Percentiles rank a stretch among this genome's conserved stretches.
These are phyloP conservation scores for Dendroctonus valens DNA, from an alignment of 1,140 invertebrate genomes.

Conservation along the genomic window DNA sequence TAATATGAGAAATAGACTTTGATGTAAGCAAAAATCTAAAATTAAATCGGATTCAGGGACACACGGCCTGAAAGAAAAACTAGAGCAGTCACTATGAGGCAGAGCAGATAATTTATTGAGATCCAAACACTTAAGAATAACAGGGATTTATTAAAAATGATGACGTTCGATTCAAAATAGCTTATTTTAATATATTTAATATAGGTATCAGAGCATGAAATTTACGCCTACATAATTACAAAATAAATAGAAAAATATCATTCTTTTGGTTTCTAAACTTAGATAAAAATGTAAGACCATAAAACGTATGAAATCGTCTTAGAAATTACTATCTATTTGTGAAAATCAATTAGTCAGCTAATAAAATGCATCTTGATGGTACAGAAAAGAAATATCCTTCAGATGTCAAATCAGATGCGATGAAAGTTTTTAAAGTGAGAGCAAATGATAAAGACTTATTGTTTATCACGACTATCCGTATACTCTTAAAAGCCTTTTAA, in stretches of 20 bases:
- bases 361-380: background rate
- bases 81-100: conserved; percentile 15
- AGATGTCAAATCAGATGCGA: conserved; percentile 3
- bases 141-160: too few relatives aligned
- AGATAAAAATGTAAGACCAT: too few relatives aligned
- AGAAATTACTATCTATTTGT: too few relatives aligned
- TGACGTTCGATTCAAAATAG: too few relatives aligned
- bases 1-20: conserved; percentile 17
- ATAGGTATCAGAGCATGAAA: too few relatives aligned
- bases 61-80: conserved; percentile 26
- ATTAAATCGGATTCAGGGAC: conserved; percentile 28
- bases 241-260: too few relatives aligned
- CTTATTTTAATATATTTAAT: too few relatives aligned
- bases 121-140: too few relatives aligned
- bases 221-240: too few relatives aligned
- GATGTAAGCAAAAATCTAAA: conserved; percentile 25
- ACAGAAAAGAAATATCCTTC: background rate
- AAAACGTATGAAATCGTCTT: too few relatives aligned
- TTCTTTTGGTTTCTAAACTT: too few relatives aligned
- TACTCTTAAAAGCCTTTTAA: conserved; percentile 7
- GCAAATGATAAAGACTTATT: background rate
- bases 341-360: background rate
- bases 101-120: background rate
- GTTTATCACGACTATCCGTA: background rate
- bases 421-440: background rate